These are phyloP conservation scores for Stenchaetothrips biformis DNA, from an alignment of 2,888 invertebrate genomes.

Conservation along the genomic window DNA sequence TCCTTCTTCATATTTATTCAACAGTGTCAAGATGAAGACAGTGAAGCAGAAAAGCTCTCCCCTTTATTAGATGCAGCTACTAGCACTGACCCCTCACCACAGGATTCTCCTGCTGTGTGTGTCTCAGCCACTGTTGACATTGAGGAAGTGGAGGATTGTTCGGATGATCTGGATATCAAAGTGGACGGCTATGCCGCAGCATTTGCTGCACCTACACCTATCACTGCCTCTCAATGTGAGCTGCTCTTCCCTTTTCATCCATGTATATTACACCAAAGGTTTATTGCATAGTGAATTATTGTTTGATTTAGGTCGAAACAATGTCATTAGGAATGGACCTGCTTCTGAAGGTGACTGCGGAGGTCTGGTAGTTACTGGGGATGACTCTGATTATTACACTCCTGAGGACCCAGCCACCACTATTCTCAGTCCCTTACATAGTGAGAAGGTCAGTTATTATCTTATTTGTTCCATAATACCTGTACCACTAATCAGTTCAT, in stretches of 20 bases:
- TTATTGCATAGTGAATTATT: constrained; percentile 26
- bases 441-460: constrained; percentile 27
- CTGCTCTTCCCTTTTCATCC: background rate
- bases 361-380: constrained; percentile 48
- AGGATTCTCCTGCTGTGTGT: constrained; percentile 12
- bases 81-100: constrained; percentile 43
- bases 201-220: background rate
- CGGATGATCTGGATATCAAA: constrained; percentile 19
- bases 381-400: constrained; percentile 74
- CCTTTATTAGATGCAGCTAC: constrained; percentile 57
- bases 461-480: constrained; percentile 15
- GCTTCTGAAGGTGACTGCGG: constrained; percentile 30
- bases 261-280: background rate
- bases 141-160: constrained; percentile 18
- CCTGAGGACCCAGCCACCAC: constrained; percentile 69
- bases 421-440: constrained; percentile 58
- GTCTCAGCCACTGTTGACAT: background rate
- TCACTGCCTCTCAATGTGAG: background rate
- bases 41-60: constrained; percentile 76
- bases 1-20: background rate
- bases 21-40: constrained; percentile 64
- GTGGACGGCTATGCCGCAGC: constrained; percentile 33
- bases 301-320: constrained; percentile 23
- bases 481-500: constrained; percentile 29
- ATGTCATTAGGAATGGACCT: constrained; percentile 19